These are phyloP conservation scores for Onychomys torridus DNA, from an alignment of 2,797 vertebrate genomes.

Conservation along the genomic window DNA sequence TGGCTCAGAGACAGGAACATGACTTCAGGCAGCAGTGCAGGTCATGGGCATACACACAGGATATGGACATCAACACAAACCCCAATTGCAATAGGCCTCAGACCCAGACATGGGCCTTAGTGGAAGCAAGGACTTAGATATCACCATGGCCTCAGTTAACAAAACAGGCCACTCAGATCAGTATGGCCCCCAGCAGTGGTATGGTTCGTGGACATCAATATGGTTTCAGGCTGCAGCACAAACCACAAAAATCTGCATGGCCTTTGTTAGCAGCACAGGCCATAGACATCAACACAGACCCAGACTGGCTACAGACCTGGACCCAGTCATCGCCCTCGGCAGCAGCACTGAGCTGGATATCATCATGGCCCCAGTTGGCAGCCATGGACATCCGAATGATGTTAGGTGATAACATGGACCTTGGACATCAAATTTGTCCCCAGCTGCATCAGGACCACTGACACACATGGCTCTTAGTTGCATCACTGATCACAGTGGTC, in stretches of 20 bases:
- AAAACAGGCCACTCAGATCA: not conserved
- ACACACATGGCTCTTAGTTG: not conserved
- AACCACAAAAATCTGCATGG: not conserved
- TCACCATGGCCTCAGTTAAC: too few species aligned
- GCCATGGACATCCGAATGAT: not conserved
- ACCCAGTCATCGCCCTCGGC: not conserved
- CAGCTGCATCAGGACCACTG: not conserved
- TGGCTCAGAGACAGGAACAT: not conserved
- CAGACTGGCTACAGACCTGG: not conserved
- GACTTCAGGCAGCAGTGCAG: not conserved
- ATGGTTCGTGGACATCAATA: not conserved
- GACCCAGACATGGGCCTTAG: not conserved
- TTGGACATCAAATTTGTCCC: not conserved
- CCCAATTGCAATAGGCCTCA: not conserved
- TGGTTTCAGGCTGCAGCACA: not conserved
- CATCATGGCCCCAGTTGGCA: not conserved
- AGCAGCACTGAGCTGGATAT: not conserved
- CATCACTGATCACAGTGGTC: not conserved
- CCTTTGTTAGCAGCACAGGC: not conserved
- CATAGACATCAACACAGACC: not conserved
- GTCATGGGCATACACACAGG: not conserved
- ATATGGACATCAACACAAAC: not conserved
- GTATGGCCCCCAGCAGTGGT: not conserved
- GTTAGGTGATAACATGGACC: not conserved
- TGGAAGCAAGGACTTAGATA: not conserved